A percentile compares a stretch with the other conserved stretches of the same genome.
Evolutionary conservation across 2,888 invertebrate genomes (phyloP).

Genomic region (Beris chalybata): DNA sequence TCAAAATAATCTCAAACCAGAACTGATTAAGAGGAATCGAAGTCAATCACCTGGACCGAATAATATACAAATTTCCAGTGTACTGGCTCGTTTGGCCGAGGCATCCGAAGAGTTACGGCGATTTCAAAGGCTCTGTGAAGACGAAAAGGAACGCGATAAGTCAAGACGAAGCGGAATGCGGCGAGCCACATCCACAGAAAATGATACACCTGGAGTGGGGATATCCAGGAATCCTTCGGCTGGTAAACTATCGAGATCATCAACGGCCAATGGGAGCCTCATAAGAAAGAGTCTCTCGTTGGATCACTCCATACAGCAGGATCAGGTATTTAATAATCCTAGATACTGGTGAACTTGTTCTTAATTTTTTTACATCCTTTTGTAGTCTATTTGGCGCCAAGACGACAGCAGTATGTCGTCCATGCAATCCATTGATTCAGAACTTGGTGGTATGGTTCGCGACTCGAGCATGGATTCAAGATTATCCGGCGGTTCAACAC

Average conservation of each 20-base stretch:
- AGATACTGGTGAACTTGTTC: neutral
- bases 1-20: constrained; percentile 48
- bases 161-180: constrained; percentile 54
- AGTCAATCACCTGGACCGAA: constrained; percentile 48
- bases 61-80: constrained; percentile 49
- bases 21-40: constrained; percentile 49
- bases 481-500: constrained; percentile 80
- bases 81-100: constrained; percentile 66
- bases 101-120: constrained; percentile 70
- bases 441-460: constrained; percentile 67
- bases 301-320: constrained; percentile 64
- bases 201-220: constrained; percentile 60
- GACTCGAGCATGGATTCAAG: constrained; percentile 82
- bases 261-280: constrained; percentile 59
- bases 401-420: constrained; percentile 84
- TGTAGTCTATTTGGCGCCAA: constrained; percentile 78
- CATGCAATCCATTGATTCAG: constrained; percentile 75
- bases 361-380: constrained; percentile 32
- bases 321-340: constrained; percentile 48
- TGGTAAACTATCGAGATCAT: constrained; percentile 49
- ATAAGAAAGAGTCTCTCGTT: constrained; percentile 72
- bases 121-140: constrained; percentile 59
- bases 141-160: constrained; percentile 59
- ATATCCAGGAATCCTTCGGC: constrained; percentile 48
- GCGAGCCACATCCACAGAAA: constrained; percentile 66